Base-by-base conservation (phyloP, 2,888 invertebrate species). In the Macaria liturata region DNA sequence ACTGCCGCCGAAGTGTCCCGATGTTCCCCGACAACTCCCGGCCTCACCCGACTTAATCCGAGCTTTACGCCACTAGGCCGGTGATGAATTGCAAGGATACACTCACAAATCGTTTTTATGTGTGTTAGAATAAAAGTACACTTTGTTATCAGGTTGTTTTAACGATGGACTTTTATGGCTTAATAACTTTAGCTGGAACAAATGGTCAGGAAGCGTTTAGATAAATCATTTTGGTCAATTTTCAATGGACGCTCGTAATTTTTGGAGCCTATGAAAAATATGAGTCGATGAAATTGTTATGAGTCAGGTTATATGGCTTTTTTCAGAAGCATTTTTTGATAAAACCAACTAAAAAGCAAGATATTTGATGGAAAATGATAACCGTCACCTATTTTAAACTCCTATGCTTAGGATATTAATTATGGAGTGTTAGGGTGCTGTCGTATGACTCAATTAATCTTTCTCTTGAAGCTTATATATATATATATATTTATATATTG, bases 61-160 rank as follows among this genome's bases (percentile, higher is more conserved):
- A 30, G 39, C 48, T 48, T 20, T 30, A 30, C 37, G 48, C 4
- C 3, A 39, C 9, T 37, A 48, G 37, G 37, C 39, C 48, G 48
- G 37, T 39, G 48, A 48, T 48, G 48, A 39, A 48, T 48, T 20
- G 32, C 7, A 30, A 0, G 30, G 47, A 30, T 48, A 34, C 30
- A 4, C 30, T 48, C 39, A 0, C 4, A 48, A 30, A 9, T 39
- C 37, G 9, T 4, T 30, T 30, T 30, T 34, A 37, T 48, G 20
- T 37, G 9, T 20, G 8, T 20, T 30, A 7, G 9, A 32, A 45
- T 30, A 45, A 4, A 46, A 32, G 5, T 46, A 42, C n/a, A 9
- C 34, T 42, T 42, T 42, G 42, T 42, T 42, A 42, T 42, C 42
- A 42, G 42, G 8, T n/a, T n/a, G 42, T 42, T 42, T 42, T 42